Evolutionary conservation across 2,888 invertebrate species (phyloP), one percentile per base, ranked within the genome.

Genomic region (Acrocyrtus sp.): DNA sequence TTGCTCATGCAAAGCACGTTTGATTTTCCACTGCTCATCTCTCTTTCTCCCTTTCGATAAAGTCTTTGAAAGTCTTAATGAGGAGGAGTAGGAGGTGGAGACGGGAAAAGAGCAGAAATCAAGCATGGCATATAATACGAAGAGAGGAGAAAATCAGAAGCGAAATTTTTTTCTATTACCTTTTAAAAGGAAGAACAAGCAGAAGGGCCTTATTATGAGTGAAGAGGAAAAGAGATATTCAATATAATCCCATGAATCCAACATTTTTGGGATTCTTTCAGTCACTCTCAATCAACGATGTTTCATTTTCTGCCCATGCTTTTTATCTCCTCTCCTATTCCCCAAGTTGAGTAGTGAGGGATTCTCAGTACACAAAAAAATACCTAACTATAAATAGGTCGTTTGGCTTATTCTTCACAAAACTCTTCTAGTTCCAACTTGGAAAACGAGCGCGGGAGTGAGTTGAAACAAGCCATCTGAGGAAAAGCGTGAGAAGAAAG

Each of bases 51-150:
- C 54, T 57, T 54, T 69, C 68, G 53, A 60, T 69, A 50, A 50
- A 61, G 60, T 54, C 53, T 61, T 53, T 56, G 61, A 61, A 69
- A 69, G 39, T 69, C 69, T 61, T 69, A 69, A 69, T 69, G 60
- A 69, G 34, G 34, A 34, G 12, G 34, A 34, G 34, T 34, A 34
- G 34, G 12, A 34, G 34, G 61, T 69, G 56, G 48, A 24, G 34
- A 34, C 34, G 34, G 34, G 48, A 54, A 68, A 69, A 61, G 68
- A 60, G 68, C 27, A 68, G 45, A 68, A 68, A 60, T 60, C 60
- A 53, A 60, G 60, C 41, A 53, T 51, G 41, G 29, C 34, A 34
- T n/a, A n/a, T 34, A 34, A 34, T 34, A 34, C 34, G 34, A 34
- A 8, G 12, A 34, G 12, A 34, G 34, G 34, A 34, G 34, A 12